These are phyloP conservation scores for Pristionchus mayeri DNA, from an alignment of 2,888 invertebrate species.

Conservation along the genomic window DNA sequence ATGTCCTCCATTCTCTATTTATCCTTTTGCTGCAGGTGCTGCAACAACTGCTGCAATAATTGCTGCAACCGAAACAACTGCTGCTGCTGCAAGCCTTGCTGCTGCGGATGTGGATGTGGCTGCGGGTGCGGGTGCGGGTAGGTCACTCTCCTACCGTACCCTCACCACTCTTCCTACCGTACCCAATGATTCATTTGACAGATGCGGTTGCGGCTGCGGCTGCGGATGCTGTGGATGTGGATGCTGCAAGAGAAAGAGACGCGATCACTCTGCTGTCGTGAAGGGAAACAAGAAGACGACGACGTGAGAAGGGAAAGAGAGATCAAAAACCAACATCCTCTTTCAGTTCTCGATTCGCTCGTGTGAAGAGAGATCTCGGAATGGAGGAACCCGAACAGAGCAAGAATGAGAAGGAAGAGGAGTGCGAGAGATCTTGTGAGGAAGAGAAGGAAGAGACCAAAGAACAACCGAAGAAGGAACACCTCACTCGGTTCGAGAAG, in stretches of 20 bases:
- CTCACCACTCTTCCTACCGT: not conserved
- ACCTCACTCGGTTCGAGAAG: not conserved
- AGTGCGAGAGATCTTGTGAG: not conserved
- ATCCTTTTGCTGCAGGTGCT: slow-evolving; percentile 9
- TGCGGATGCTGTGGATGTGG: slow-evolving; percentile 29
- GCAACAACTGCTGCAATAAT: slow-evolving; percentile 34
- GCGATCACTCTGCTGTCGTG: not conserved
- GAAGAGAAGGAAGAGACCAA: not conserved
- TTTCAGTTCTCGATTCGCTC: slow-evolving; percentile 7
- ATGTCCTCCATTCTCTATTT: not conserved
- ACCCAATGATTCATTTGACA: not conserved
- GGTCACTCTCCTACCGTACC: not conserved
- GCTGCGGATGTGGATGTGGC: slow-evolving; percentile 17
- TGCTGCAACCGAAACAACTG: slow-evolving; percentile 21
- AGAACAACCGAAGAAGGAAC: not conserved
- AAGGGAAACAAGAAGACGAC: slow-evolving; percentile 20
- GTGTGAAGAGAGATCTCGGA: slow-evolving; percentile 8
- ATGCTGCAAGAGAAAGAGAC: slow-evolving; percentile 38
- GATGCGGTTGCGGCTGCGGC: slow-evolving; percentile 17
- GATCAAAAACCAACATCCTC: not conserved
- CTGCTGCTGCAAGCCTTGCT: slow-evolving; percentile 38
- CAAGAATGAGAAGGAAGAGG: slow-evolving; percentile 11
- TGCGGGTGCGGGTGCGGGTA: slow-evolving; percentile 37
- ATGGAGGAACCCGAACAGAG: slow-evolving; percentile 21
- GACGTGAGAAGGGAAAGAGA: not conserved